These are phyloP conservation scores for Digitonthophagus gazella DNA, from an alignment of 2,888 invertebrate genomes.

Conservation along the genomic window DNA sequence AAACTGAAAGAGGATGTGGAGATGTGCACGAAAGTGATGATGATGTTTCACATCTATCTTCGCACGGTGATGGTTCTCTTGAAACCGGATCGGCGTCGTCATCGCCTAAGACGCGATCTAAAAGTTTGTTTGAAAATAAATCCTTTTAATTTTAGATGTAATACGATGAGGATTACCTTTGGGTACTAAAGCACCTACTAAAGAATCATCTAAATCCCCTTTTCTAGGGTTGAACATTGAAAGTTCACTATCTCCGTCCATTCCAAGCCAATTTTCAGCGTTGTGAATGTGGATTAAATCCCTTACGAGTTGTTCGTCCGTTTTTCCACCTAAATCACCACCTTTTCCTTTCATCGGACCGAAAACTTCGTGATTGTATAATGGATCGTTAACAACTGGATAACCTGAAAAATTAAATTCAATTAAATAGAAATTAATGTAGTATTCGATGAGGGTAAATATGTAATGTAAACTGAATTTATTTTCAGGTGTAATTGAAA, in stretches of 20 bases:
- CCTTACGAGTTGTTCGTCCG: conserved; percentile 82
- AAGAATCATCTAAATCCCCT: conserved; percentile 60
- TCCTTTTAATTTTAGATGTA: background rate
- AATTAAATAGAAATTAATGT: conserved; percentile 13
- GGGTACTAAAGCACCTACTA: conserved; percentile 46
- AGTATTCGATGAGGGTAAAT: conserved; percentile 1
- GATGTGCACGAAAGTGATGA: conserved; percentile 46
- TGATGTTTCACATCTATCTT: conserved; percentile 54
- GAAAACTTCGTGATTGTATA: conserved; percentile 95
- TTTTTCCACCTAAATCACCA: conserved; percentile 83
- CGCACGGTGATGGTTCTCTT: conserved; percentile 70
- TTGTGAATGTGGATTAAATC: conserved; percentile 91
- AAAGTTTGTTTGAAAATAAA: conserved; percentile 23
- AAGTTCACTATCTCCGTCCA: conserved; percentile 84
- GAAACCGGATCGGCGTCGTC: conserved; percentile 66
- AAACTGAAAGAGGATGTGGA: conserved; percentile 41
- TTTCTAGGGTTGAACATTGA: conserved; percentile 74
- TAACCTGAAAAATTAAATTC: conserved; percentile 62
- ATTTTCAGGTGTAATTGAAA: too few relatives aligned
- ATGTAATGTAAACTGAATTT: too few relatives aligned
- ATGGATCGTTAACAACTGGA: conserved; percentile 95
- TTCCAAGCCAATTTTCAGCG: conserved; percentile 90
- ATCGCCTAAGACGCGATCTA: conserved; percentile 54
- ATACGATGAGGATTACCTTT: conserved; percentile 43
- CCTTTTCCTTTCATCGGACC: conserved; percentile 90